phyloP scores from a whole-genome alignment of 2,888 invertebrate species.

The Asteroscopus sphinx region DNA sequence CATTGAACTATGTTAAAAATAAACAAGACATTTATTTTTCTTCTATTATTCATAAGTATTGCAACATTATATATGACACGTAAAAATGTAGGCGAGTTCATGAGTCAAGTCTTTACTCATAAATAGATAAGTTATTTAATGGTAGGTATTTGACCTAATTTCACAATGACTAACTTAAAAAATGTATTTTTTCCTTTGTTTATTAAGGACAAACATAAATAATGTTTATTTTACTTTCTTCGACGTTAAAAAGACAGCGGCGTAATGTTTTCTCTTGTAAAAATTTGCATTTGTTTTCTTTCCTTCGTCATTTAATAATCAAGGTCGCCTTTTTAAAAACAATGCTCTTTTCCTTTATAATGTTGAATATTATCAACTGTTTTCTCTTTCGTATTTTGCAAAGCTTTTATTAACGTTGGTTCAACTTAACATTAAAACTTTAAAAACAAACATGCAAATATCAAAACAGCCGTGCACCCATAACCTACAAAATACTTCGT shows the following conservation, averaged over 20 bases:
- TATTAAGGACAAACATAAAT: constrained; percentile 13
- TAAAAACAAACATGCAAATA: not conserved
- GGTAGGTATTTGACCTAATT: constrained; percentile 17
- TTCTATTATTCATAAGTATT: not conserved
- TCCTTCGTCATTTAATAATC: constrained; percentile 3
- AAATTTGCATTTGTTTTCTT: constrained; percentile 26
- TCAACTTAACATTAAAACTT: not conserved
- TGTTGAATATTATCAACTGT: too few relatives aligned
- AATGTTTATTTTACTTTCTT: constrained; percentile 10
- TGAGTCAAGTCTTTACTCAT: constrained; percentile 11
- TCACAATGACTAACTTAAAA: constrained; percentile 11
- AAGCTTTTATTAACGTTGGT: too few relatives aligned
- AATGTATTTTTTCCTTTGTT: constrained; percentile 12
- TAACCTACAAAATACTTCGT: constrained; percentile 3
- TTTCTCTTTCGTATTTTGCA: too few relatives aligned
- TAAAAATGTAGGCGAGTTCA: not conserved
- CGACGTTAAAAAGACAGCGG: constrained; percentile 18
- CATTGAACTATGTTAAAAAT: constrained; percentile 12
- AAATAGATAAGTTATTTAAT: not conserved
- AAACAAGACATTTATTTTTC: constrained; percentile 7
- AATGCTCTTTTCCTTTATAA: too few relatives aligned
- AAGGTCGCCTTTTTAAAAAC: too few relatives aligned
- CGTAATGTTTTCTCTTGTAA: constrained; percentile 9
- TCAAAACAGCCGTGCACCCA: not conserved
- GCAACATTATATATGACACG: not conserved